Evolutionary conservation across 2,797 vertebrate genomes (phyloP), one percentile per base, ranked within the genome.

Genomic region (Coregonus suidteri): DNA sequence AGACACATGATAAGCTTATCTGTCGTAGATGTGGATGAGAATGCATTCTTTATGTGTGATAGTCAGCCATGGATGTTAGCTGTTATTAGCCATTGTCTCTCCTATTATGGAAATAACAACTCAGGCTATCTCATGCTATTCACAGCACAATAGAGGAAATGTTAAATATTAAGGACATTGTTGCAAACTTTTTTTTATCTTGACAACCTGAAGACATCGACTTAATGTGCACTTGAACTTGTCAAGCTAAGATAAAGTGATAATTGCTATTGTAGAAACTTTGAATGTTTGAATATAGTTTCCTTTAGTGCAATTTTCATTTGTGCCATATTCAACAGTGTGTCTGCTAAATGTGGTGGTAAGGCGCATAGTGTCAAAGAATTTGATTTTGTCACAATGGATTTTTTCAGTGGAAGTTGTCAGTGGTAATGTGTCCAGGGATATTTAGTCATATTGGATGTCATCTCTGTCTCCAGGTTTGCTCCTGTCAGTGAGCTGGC

Each of bases 401-500:
- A 11, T 47, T 47, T 41, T 47, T 47, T 47, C 9, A 47, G 9
- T 47, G 41, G 9, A 47, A 47, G 9, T 47, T 47, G 41, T 47
- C 25, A 13, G 25, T 64, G 59, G 20, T 64, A 25, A 64, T 64
- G 59, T 64, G 59, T 64, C 59, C n/a, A 25, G 59, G 20, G 59
- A 64, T 64, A 30, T 47, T 20, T 20, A 16, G 4, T 70, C n/a
- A 20, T 47, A 41, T 20, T n/a, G 18, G 16, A 35, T 69, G 13
- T 11, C 15, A 41, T 71, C 7, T 70, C 37, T 15, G 2, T 31
- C 59, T 13, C 34, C 73, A 96, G 96, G 74, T 94, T 95, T 0
- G 90, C 92, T 0, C 92, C 95, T 4, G 93, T 96, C 83, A 96
- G 94, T 15, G 96, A 96, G 84, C 88, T 89, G 5, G 94, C 94